phyloP scores from a whole-genome alignment of 2,113 vertebrate species.

The Oncorhynchus tshawytscha region DNA sequence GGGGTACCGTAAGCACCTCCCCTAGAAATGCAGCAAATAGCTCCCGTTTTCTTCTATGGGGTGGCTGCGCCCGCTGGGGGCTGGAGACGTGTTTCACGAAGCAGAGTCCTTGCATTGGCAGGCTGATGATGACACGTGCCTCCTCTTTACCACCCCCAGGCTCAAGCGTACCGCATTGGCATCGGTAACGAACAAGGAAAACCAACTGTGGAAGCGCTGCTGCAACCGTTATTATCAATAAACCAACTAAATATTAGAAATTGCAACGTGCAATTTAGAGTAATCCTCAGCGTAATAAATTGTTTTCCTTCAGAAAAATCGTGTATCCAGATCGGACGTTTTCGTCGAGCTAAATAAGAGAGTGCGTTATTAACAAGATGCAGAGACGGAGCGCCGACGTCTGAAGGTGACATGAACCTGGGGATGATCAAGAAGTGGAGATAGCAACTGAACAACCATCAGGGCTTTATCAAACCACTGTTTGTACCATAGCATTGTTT shows the following conservation, averaged over 20 bases:
- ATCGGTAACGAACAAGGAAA: slow-evolving; percentile 73
- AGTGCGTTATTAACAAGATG: slow-evolving; percentile 63
- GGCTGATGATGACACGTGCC: slow-evolving; percentile 81
- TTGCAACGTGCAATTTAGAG: slow-evolving; percentile 50
- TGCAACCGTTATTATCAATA: slow-evolving; percentile 47
- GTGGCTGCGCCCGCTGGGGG: slow-evolving; percentile 74
- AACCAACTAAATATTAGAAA: slow-evolving; percentile 38
- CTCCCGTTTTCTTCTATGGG: slow-evolving; percentile 73
- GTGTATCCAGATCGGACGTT: slow-evolving; percentile 39
- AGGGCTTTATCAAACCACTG: slow-evolving; percentile 42
- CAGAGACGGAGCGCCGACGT: slow-evolving; percentile 66
- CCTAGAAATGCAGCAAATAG: slow-evolving; percentile 93
- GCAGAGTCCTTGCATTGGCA: slow-evolving; percentile 76
- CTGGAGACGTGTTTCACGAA: slow-evolving; percentile 75
- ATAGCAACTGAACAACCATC: slow-evolving; percentile 77
- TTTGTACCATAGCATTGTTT: slow-evolving; percentile 26
- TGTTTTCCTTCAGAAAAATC: slow-evolving; percentile 24
- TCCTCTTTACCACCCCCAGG: slow-evolving; percentile 71
- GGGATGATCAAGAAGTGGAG: slow-evolving; percentile 74
- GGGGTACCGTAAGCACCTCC: slow-evolving; percentile 82
- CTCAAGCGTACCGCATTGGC: slow-evolving; percentile 81
- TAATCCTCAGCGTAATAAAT: slow-evolving; percentile 54
- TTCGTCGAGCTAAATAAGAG: slow-evolving; percentile 22
- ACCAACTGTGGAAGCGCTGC: slow-evolving; percentile 60
- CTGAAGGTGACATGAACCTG: slow-evolving; percentile 89